Base-by-base conservation (phyloP, 2,113 vertebrate genomes). In the Trematocara macrostoma region DNA sequence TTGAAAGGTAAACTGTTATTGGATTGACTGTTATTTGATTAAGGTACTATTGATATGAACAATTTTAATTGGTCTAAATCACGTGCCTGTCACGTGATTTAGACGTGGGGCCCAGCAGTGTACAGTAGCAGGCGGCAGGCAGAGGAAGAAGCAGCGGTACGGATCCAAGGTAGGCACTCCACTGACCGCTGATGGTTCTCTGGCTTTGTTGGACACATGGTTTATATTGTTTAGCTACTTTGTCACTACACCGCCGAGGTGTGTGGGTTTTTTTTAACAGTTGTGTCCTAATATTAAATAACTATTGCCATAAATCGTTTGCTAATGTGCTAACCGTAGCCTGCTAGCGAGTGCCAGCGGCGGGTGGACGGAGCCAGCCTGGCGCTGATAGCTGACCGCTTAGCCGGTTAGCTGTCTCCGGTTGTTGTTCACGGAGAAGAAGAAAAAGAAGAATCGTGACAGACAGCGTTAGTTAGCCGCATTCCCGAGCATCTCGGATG, bases 51-150 rank as follows among this genome's bases (percentile, higher is more conserved):
- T 81, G 86, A 85, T 80, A 14, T 57, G 87, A 83, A 78, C 83
- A 18, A 83, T 87, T 76, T 83, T 76, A 79, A 87, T 82, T 71
- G 78, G 84, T 34, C 34, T 38, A 7, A 74, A 85, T 97, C 96
- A 96, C 95, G 96, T 97, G 96, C 35, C 47, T 4, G 69, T 97
- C 96, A 97, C 95, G 96, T 97, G 23, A 23, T 23, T 23, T 23
- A 23, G 96, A 94, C 79, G 96, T 89, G 78, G 85, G 96, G 96
- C 96, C 96, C 95, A 92, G 64, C 93, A 71, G 91, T 42, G 86
- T 56, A 23, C 86, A 87, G 88, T 29, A 61, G 61, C 85, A 49
- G 55, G 81, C 85, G 91, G 91, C 84, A 47, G 90, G 79, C 91
- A 84, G 84, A 91, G 61, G 90, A 84, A 87, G 82, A 76, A 61